phyloP scores from a whole-genome alignment of 2,888 invertebrate genomes.

The Dicycla oo region DNA sequence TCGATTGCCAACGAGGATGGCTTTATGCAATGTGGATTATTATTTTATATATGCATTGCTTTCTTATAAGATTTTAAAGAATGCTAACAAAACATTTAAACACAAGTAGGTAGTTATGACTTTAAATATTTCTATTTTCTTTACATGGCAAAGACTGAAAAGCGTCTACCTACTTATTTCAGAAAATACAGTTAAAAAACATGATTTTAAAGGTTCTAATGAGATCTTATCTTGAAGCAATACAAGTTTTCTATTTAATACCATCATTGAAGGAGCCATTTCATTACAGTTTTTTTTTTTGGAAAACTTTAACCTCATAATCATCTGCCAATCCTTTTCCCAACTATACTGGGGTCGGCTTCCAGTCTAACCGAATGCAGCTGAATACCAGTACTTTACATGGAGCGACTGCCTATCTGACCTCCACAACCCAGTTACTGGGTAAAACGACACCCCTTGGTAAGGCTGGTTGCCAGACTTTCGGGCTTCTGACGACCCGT shows the following conservation, averaged over 20 bases:
- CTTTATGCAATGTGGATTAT: slow-evolving; percentile 66
- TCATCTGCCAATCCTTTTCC: too few relatives aligned
- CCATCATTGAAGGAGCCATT: not conserved
- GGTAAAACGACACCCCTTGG: too few relatives aligned
- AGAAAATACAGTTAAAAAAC: not conserved
- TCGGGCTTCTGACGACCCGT: too few relatives aligned
- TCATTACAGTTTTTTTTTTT: not conserved
- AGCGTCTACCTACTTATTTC: not conserved
- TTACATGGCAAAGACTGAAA: not conserved
- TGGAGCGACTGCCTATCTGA: too few relatives aligned
- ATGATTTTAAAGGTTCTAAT: not conserved
- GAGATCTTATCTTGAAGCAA: not conserved
- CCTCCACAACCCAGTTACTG: too few relatives aligned
- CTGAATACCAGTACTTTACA: too few relatives aligned
- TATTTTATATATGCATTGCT: not conserved
- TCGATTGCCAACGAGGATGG: slow-evolving; percentile 72
- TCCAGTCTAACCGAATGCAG: too few relatives aligned
- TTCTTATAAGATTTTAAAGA: too few relatives aligned
- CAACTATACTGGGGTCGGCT: too few relatives aligned
- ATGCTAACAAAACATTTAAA: not conserved
- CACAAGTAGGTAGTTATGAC: not conserved
- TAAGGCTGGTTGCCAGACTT: too few relatives aligned
- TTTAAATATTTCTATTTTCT: not conserved
- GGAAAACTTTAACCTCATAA: not conserved
- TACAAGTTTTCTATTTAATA: not conserved